Base-by-base conservation (phyloP, 2,113 vertebrate species). In the Hassar affinis region DNA sequence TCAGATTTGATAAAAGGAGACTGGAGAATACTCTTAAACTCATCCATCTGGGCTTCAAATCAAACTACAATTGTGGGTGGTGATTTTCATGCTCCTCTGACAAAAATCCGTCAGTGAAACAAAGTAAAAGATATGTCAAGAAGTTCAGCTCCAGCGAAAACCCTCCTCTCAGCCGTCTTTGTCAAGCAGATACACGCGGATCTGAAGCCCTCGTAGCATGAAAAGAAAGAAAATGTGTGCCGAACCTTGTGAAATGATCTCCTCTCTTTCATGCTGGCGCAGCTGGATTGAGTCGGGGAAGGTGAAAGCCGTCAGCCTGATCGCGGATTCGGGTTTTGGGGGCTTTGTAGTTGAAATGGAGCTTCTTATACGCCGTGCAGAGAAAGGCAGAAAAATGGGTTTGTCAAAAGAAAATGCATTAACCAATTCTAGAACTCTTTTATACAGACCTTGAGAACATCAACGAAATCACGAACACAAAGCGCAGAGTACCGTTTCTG, bases 231-330 rank as follows among this genome's bases (percentile, higher is more conserved):
- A 72, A 74, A 64, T 38, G 83, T 49, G 30, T 64, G 56, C 45
- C 10, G 47, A 80, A 49, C 66, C 68, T 38, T 74, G 78, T 80
- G 84, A 90, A 81, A 89, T 84, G 90, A 86, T 64, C 51, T 88
- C 78, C 83, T 87, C 27, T 47, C 82, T 69, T 80, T 86, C 79
- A 82, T 78, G 54, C 0, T 47, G 81, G 59, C 10, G 15, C 22
- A 74, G 85, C 86, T 87, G 89, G 88, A 84, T 88, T 82, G 84
- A 86, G 74, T 78, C 77, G 71, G 72, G 86, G 90, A 87, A 86
- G 79, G 79, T 20, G 1, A 64, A 85, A 83, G 78, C 83, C 89
- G 87, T 85, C 87, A 85, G 79, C 38, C 82, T 85, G 56, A 91
- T 90, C 88, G 87, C 71, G 88, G 45, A 81, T 89, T 84, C 45